Base-by-base conservation (phyloP, 2,888 invertebrate genomes). In the Seira musarum region DNA sequence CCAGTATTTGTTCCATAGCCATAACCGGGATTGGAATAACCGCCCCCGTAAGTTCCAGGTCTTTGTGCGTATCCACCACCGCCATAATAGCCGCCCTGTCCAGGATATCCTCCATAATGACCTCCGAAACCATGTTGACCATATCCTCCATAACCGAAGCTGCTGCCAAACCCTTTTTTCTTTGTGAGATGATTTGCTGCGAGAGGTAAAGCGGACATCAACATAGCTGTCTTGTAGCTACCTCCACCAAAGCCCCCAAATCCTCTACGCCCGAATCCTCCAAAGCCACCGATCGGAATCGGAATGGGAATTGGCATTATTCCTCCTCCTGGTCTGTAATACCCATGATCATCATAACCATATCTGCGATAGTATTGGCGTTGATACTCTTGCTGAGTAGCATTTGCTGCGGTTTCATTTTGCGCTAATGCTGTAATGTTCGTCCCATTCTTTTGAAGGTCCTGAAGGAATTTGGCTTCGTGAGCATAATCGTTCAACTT, bases 381-480 rank as follows among this genome's bases (percentile, higher is more conserved):
- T 15, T 82, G 49, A 46, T 81, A 78, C 49, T 81, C 73, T 6
- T 80, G 53, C 67, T 72, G 66, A 2, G 84, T 79, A 2, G 68
- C 68, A 57, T 82, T 83, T 8, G 67, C 70, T 15, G 77, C 81
- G 0, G 84, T 81, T 13, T 77, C 77, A 64, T 86, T 85, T 0
- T 83, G 74, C 22, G 81, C 63, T 15, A 80, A 77, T 49, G 83
- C 80, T 2, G 81, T 77, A 10, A 86, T 66, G 64, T 86, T 82
- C 10, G 86, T 86, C n/a, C 86, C 86, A 72, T 86, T 86, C 35
- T 66, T 66, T 57, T 85, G 72, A 57, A 86, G 70, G 19, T 86
- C 85, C 65, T 82, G 74, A n/a, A 85, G 60, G 22, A 82, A 83
- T 53, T 85, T 85, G 15, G 77, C 82, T 70, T 86, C 83, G 53